A percentile compares a stretch with the other conserved stretches of the same genome.
phyloP scores from a whole-genome alignment of 2,888 invertebrate genomes.

The Cephalotes varians region DNA sequence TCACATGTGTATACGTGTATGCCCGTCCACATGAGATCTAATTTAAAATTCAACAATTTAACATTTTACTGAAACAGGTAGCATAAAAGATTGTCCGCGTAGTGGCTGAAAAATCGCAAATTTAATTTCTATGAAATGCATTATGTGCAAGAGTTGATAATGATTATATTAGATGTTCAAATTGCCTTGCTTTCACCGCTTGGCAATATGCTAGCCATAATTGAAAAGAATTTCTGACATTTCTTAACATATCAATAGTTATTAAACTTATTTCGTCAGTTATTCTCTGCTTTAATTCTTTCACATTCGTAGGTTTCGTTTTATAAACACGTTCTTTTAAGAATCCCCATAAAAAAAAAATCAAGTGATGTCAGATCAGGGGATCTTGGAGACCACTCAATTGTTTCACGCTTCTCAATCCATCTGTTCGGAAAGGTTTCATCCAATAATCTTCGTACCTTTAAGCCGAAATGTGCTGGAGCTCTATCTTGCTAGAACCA shows the following conservation, averaged over 20 bases:
- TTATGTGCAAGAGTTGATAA: neutral
- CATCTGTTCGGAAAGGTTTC: neutral
- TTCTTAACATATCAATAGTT: neutral
- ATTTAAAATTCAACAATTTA: too few species aligned
- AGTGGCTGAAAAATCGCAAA: too few species aligned
- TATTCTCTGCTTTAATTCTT: neutral
- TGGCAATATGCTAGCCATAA: neutral
- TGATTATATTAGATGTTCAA: neutral
- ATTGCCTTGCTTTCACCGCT: neutral
- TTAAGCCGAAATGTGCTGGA: neutral
- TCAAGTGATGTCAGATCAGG: too few species aligned
- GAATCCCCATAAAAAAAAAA: too few species aligned
- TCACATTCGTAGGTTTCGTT: neutral
- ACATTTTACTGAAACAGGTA: too few species aligned
- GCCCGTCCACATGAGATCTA: too few species aligned
- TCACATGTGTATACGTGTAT: too few species aligned
- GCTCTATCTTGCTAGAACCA: neutral
- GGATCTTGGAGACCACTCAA: too few species aligned
- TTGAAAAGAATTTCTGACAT: neutral
- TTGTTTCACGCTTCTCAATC: neutral
- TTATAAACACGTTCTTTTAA: constrained; percentile 1
- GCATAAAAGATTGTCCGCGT: too few species aligned
- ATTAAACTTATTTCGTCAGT: neutral
- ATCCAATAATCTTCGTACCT: neutral
- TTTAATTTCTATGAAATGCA: too few species aligned